These are phyloP conservation scores for Crotalus tigris DNA, from an alignment of 2,113 vertebrate species.

Conservation along the genomic window DNA sequence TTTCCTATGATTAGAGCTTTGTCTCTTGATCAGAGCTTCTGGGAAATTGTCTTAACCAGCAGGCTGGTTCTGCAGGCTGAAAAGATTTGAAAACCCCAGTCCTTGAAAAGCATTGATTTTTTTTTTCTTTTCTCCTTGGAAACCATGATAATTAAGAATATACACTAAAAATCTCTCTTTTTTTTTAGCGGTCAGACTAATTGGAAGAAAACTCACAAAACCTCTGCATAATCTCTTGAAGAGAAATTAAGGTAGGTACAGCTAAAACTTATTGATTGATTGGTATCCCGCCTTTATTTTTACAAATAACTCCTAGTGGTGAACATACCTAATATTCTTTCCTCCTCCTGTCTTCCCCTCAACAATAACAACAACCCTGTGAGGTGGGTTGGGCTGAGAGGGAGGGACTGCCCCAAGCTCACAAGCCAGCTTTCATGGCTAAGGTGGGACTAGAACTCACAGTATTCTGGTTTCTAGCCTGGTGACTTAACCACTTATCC, in stretches of 20 bases:
- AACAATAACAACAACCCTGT: neutral
- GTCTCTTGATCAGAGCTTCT: neutral
- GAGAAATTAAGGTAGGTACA: neutral
- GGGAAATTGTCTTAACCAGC: neutral
- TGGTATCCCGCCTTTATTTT: neutral
- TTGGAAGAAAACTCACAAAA: neutral
- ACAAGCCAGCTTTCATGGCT: neutral
- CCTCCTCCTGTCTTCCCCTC: neutral
- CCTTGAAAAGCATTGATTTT: neutral
- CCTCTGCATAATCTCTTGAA: neutral
- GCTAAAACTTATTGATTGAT: neutral
- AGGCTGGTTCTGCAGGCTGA: neutral
- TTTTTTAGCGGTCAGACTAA: neutral
- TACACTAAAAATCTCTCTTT: neutral
- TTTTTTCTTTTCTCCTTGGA: neutral
- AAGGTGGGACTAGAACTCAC: too few species aligned
- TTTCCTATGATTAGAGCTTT: neutral
- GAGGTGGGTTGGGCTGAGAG: neutral
- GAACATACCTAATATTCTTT: neutral
- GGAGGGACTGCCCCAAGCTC: neutral
- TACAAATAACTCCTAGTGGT: neutral
- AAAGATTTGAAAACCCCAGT: neutral
- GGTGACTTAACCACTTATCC: neutral
- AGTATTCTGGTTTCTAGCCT: neutral
- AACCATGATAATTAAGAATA: neutral